phyloP scores from a whole-genome alignment of 1,140 invertebrate genomes.

The Drosophila nebulosa region DNA sequence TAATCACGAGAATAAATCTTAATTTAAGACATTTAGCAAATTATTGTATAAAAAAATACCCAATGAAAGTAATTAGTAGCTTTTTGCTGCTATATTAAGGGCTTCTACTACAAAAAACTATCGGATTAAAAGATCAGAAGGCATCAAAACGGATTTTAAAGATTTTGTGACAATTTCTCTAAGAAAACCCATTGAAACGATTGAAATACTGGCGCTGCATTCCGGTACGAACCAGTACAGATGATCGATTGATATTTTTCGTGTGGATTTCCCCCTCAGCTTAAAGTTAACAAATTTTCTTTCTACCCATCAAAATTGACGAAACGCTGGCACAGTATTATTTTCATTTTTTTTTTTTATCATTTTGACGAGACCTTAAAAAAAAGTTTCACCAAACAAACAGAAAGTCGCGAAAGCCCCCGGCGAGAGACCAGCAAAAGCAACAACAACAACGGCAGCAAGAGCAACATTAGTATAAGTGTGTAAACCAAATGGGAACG shows the following conservation, averaged over 20 bases:
- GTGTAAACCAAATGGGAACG: constrained; percentile 39
- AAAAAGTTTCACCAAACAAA: constrained; percentile 76
- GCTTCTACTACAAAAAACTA: no score
- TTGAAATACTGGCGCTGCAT: no score
- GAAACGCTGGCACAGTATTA: constrained; percentile 27
- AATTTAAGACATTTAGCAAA: no score
- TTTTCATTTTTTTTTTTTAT: constrained; percentile 42
- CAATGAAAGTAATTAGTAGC: no score
- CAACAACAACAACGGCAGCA: constrained; percentile 29
- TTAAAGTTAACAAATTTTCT: neutral
- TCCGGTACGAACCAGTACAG: no score
- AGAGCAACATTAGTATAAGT: constrained; percentile 19
- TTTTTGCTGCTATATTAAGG: no score
- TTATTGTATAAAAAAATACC: no score
- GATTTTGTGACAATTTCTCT: no score
- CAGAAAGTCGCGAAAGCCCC: constrained; percentile 71
- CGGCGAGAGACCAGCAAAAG: constrained; percentile 33
- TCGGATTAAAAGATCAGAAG: no score
- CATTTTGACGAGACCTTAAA: constrained; percentile 69
- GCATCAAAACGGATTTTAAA: no score
- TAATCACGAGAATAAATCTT: no score
- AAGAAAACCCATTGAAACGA: no score
- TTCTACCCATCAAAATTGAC: neutral
- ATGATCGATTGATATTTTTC: neutral
- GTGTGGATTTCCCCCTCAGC: neutral